Base-by-base conservation (phyloP, 2,113 vertebrate genomes). In the Emydura subglobosa region DNA sequence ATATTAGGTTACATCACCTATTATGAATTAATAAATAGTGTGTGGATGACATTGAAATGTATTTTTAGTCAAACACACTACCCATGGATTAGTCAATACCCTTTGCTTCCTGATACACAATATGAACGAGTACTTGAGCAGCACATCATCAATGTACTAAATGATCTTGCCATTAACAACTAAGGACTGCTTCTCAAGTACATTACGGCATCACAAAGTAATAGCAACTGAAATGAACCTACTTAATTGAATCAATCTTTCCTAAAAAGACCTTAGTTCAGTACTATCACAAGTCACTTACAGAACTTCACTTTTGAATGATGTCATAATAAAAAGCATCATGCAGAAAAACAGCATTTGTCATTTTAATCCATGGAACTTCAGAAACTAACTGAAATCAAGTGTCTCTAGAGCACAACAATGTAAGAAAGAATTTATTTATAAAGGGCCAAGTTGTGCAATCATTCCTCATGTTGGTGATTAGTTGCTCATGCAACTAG, bases 221-320 rank as follows among this genome's bases (percentile, higher is more conserved):
- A 97, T 51, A 97, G 96, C 96, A 98, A 96, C 94, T 97, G 96
- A 97, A 97, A 97, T 96, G 85, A 92, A 96, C 90, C 96, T 91
- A 97, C 95, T 96, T 96, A 98, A 98, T 49, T 2, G 96, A 93
- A 97, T 93, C 72, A 91, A 96, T 95, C 93, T 97, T 92, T 91
- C 93, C 94, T 83, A 95, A 94, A 95, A 94, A 95, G 96, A 88
- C 84, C 74, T 83, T 92, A 90, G 79, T 89, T 97, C 86, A 97
- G 93, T 97, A 97, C 94, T 84, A 97, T 93, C 92, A 97, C 90
- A 96, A 98, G 93, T 97, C 94, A 96, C 94, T 96, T 94, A 95
- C 85, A 89, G 92, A 97, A 97, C 86, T 96, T 95, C 59, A 94
- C 72, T 83, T 92, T 97, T 96, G 91, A 96, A 91, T 96, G 94